Evolutionary conservation across 2,797 vertebrate genomes (phyloP).

Genomic region (Catamblyrhynchus diadema): DNA sequence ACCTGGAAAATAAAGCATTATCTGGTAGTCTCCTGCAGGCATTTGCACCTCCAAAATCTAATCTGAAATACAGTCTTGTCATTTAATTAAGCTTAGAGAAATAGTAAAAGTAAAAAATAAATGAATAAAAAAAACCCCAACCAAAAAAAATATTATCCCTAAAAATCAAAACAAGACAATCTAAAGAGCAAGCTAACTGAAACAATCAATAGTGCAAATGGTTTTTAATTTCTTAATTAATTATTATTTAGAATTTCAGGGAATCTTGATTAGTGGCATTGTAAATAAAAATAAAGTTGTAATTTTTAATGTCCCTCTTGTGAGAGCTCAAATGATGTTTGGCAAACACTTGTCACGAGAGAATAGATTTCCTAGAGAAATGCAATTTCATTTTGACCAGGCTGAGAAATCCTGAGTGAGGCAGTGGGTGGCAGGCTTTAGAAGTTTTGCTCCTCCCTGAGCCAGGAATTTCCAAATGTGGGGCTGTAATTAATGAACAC

Average conservation of each 20-base stretch:
- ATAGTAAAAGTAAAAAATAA: not conserved
- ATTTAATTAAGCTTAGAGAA: not conserved
- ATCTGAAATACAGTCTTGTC: not conserved
- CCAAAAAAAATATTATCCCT: not conserved
- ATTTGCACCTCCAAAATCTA: not conserved
- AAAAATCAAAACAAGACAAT: not conserved
- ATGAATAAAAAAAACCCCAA: rapidly evolving
- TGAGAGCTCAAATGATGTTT: not conserved
- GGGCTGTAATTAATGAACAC: rapidly evolving
- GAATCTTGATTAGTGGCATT: not conserved
- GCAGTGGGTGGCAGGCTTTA: not conserved
- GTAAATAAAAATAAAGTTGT: not conserved
- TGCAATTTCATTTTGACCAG: not conserved
- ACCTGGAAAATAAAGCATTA: not conserved
- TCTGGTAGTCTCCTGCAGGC: not conserved
- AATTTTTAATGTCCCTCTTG: not conserved
- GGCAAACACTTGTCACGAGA: not conserved
- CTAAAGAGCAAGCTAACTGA: not conserved
- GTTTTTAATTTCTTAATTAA: not conserved
- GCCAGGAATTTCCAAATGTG: not conserved
- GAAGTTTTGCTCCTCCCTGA: not conserved
- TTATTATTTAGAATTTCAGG: not conserved
- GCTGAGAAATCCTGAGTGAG: not conserved
- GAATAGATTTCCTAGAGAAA: not conserved
- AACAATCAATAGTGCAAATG: not conserved